These are phyloP conservation scores for Diarsia rubi DNA, from an alignment of 2,888 invertebrate genomes.

Conservation along the genomic window DNA sequence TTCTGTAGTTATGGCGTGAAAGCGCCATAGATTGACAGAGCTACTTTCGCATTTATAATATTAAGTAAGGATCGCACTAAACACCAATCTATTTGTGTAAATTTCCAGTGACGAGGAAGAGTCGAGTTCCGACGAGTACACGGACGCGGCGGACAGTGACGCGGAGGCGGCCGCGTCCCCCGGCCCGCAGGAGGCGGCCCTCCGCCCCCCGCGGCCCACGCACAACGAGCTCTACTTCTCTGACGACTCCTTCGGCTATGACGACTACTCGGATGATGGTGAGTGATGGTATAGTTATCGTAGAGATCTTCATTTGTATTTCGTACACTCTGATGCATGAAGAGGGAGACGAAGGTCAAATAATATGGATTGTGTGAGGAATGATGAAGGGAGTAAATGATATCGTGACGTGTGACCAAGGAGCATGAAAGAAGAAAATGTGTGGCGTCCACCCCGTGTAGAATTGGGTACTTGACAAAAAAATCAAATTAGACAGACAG, in stretches of 20 bases:
- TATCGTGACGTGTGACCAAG: too few relatives aligned
- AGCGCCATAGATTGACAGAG: too few relatives aligned
- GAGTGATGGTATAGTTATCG: conserved; percentile 36
- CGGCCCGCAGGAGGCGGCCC: conserved; percentile 66
- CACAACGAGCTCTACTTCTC: conserved; percentile 80
- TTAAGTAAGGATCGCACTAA: not conserved
- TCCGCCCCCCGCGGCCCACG: conserved; percentile 61
- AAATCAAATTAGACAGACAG: too few relatives aligned
- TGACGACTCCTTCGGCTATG: conserved; percentile 86
- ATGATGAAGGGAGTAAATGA: too few relatives aligned
- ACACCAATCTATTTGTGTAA: not conserved
- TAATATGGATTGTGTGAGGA: too few relatives aligned
- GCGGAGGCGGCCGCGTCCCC: conserved; percentile 73
- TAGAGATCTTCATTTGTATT: not conserved
- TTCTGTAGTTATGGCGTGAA: too few relatives aligned
- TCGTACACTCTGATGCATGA: not conserved
- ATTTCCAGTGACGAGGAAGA: conserved; percentile 81
- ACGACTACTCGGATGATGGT: conserved; percentile 87
- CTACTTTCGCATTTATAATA: too few relatives aligned
- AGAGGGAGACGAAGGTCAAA: too few relatives aligned
- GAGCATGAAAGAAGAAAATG: too few relatives aligned
- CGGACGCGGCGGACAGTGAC: conserved; percentile 81
- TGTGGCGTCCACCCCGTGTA: too few relatives aligned
- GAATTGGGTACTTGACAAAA: too few relatives aligned
- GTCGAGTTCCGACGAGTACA: conserved; percentile 85